A percentile compares a stretch with the other conserved stretches of the same genome.
phyloP scores from a whole-genome alignment of 2,888 invertebrate genomes.

The Phanerotoma sp. region DNA sequence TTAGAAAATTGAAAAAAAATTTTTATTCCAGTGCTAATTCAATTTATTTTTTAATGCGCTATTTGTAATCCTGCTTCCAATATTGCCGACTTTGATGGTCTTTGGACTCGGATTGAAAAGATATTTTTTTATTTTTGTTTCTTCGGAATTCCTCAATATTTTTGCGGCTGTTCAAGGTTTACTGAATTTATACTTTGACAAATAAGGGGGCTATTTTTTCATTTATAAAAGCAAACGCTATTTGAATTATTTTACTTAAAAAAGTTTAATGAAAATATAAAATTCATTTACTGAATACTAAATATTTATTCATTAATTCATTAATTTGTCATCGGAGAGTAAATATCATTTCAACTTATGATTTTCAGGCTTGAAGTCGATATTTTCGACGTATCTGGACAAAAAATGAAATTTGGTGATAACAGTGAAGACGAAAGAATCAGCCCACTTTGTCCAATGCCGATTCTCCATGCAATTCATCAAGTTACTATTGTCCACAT shows the following conservation, averaged over 20 bases:
- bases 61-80: too few relatives aligned
- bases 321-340: conserved; percentile 17
- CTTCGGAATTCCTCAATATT: too few relatives aligned
- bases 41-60: too few relatives aligned
- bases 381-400: conserved; percentile 60
- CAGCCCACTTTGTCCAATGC: conserved; percentile 63
- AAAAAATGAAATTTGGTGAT: conserved; percentile 36
- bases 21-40: too few relatives aligned
- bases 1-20: not conserved
- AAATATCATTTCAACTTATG: too few relatives aligned
- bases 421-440: conserved; percentile 58
- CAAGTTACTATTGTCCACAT: conserved; percentile 65
- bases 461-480: conserved; percentile 65
- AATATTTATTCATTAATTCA: conserved; percentile 4
- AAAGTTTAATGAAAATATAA: conserved; percentile 3
- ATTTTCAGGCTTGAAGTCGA: conserved; percentile 67
- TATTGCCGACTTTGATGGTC: too few relatives aligned
- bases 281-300: not conserved
- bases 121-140: conserved; percentile 14
- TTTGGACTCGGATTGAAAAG: too few relatives aligned
- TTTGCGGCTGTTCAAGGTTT: too few relatives aligned
- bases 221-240: too few relatives aligned
- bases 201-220: too few relatives aligned
- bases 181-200: too few relatives aligned
- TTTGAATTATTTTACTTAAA: too few relatives aligned